Conservation (phyloP, 2,113 vertebrate genomes). For the Charadrius vociferus region DNA sequence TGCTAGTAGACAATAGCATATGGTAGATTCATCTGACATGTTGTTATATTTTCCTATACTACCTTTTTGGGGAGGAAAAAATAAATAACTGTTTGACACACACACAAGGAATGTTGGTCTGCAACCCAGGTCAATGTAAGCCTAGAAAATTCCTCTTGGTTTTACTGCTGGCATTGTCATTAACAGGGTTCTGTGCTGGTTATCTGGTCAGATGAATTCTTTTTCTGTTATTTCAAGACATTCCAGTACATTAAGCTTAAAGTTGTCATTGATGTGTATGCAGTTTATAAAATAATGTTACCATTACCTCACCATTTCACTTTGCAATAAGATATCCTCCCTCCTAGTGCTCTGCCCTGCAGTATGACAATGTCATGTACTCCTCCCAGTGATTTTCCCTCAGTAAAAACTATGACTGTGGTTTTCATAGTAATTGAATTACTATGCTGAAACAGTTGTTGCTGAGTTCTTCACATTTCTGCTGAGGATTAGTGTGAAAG, state of each 20-base stretch:
- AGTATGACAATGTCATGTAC: neutral
- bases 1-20: neutral
- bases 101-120: constrained; percentile 10
- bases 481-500: neutral
- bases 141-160: constrained; percentile 20
- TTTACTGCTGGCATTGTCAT: constrained; percentile 25
- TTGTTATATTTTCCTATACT: constrained; percentile 19
- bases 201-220: constrained; percentile 10
- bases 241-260: neutral
- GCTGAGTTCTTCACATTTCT: neutral
- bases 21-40: neutral
- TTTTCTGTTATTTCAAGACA: constrained; percentile 39
- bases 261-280: neutral
- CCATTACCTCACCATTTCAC: constrained; percentile 22
- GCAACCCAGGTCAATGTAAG: constrained; percentile 4
- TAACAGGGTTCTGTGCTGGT: neutral
- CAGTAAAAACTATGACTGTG: neutral
- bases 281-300: constrained; percentile 10
- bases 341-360: neutral
- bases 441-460: neutral
- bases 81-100: constrained; percentile 9
- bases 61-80: neutral
- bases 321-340: neutral
- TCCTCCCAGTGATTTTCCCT: neutral
- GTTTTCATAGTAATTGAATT: neutral